phyloP scores from a whole-genome alignment of 2,888 invertebrate species.

The Monoplex corrugatus region DNA sequence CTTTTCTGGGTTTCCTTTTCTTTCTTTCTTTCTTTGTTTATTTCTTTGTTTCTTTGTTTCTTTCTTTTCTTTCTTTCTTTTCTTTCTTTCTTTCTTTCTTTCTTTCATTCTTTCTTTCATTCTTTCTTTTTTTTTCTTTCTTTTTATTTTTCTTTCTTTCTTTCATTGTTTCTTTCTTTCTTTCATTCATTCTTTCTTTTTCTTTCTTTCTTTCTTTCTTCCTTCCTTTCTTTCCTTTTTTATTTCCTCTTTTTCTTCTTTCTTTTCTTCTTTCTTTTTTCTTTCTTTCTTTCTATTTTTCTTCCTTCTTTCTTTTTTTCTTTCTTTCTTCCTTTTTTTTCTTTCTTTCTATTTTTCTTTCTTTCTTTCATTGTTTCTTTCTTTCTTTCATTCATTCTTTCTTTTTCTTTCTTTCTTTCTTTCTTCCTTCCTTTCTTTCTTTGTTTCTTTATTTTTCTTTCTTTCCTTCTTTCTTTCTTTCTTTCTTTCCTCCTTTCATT shows the following conservation, averaged over 20 bases:
- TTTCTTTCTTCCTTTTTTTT: background rate
- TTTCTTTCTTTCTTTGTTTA: no score
- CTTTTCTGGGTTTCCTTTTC: no score
- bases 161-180: background rate
- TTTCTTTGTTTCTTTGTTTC: background rate
- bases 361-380: conserved; percentile 1
- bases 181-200: background rate
- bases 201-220: conserved; percentile 28
- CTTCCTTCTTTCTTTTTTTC: background rate
- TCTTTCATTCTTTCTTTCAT: background rate
- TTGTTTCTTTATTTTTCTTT: no score
- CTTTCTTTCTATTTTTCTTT: background rate
- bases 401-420: background rate
- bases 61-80: background rate
- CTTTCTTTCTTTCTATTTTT: no score
- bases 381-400: background rate
- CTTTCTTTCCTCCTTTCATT: no score
- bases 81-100: background rate
- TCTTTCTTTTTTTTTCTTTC: background rate
- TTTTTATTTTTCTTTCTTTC: background rate
- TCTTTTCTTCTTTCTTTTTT: background rate
- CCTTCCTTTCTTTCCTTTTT: background rate
- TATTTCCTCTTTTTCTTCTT: background rate
- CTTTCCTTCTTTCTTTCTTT: no score
- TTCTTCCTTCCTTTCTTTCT: no score